phyloP scores from a whole-genome alignment of 1,140 invertebrate species.

The Druon quercuslanigerum region DNA sequence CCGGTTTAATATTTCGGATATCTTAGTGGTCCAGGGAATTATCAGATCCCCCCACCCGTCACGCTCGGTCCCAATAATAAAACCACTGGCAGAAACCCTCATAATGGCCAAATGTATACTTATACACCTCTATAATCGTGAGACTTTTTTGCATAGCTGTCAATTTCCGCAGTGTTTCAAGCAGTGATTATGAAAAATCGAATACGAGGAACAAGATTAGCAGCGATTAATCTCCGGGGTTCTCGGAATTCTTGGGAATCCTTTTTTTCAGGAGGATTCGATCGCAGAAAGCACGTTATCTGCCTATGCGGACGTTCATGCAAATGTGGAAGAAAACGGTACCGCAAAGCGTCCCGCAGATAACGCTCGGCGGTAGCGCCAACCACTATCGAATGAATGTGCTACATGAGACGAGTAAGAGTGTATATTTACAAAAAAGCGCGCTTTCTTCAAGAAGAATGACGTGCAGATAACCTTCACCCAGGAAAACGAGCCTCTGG shows the following conservation, averaged over 20 bases:
- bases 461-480: slow-evolving; percentile 2
- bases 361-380: slow-evolving; percentile 1
- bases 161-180: too few relatives aligned
- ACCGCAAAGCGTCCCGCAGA: neutral
- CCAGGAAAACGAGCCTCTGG: neutral
- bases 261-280: neutral
- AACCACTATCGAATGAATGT: too few relatives aligned
- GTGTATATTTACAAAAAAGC: neutral
- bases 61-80: too few relatives aligned
- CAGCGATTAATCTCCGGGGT: neutral
- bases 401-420: neutral
- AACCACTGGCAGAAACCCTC: too few relatives aligned
- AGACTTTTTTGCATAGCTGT: too few relatives aligned
- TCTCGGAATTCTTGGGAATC: slow-evolving; percentile 13
- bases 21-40: too few relatives aligned
- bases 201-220: slow-evolving; percentile 4
- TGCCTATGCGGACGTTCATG: slow-evolving; percentile 22
- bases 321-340: slow-evolving; percentile 19
- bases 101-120: too few relatives aligned
- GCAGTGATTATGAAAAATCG: neutral
- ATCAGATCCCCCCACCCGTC: too few relatives aligned
- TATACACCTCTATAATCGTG: too few relatives aligned
- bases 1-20: too few relatives aligned
- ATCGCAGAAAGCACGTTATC: slow-evolving; percentile 12
- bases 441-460: slow-evolving; percentile 5